phyloP scores from a whole-genome alignment of 2,113 vertebrate species.

The Peucedramus taeniatus region DNA sequence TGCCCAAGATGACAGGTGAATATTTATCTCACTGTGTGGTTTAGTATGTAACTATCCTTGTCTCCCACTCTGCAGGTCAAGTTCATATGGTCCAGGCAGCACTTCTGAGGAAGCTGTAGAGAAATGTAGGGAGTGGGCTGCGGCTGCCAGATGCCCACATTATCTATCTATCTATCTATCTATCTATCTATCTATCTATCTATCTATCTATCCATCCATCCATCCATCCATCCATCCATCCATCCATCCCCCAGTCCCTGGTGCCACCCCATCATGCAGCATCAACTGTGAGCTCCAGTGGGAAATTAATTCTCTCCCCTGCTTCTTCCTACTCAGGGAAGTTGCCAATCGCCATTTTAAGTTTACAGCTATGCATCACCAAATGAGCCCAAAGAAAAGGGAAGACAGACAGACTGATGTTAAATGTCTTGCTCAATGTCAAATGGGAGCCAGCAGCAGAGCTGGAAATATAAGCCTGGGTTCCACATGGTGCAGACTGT shows the following conservation, averaged over 20 bases:
- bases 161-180: neutral
- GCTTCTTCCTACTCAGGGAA: neutral
- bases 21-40: neutral
- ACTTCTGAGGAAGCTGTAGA: neutral
- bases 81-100: neutral
- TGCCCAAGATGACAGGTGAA: neutral
- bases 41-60: neutral
- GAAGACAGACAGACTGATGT: neutral
- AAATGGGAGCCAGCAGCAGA: neutral
- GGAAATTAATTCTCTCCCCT: neutral
- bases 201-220: neutral
- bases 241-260: neutral
- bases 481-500: neutral
- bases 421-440: neutral
- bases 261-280: neutral
- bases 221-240: too few species aligned
- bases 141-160: neutral
- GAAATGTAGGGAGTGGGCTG: neutral
- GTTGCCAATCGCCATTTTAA: neutral
- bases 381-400: neutral
- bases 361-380: neutral
- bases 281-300: neutral
- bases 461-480: neutral
- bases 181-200: neutral
- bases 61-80: neutral